Base-by-base conservation (phyloP, 2,888 invertebrate species). In the Conistra vaccinii region DNA sequence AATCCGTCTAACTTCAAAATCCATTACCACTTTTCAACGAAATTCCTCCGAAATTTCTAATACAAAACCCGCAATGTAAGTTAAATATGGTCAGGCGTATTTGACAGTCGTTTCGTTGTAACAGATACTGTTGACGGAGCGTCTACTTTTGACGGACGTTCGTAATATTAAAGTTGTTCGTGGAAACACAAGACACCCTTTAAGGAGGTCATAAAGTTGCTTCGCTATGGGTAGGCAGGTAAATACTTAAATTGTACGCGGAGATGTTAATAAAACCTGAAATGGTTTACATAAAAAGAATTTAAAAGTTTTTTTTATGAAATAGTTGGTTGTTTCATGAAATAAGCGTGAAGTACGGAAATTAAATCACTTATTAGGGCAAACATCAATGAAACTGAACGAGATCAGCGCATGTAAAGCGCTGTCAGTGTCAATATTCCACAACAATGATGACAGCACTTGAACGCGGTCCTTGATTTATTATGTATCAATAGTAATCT, bases 101-200 rank as follows among this genome's bases (percentile, higher is more conserved):
- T 68, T 3, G 10, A 32, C 10, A 51, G 48, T 75, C 69, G 66
- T 61, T 35, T 66, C 32, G 63, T 68, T 69, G 77, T 63, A 66
- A 84, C n/a, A 55, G 72, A 74, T 73, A 71, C 55, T 57, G 57
- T 79, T 78, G 85, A 80, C 60, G 61, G 70, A 66, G 55, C 48
- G 71, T 58, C 61, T 62, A 75, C 76, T 78, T 81, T 85, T 83
- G 85, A 85, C 73, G 84, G 84, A 84, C 78, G 76, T 69, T 69
- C 73, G 78, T 73, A 83, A 86, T 85, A 86, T 81, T 86, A 80
- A 86, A 85, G 79, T 86, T 80, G 68, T 66, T 72, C 62, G 73
- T 70, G 60, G 78, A 75, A 81, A 83, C 73, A 73, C 75, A 69
- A 76, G 78, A 76, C 55, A 67, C 55, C 75, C 68, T 26, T 73